phyloP scores from a whole-genome alignment of 2,113 vertebrate species.

The Diadophis punctatus region DNA sequence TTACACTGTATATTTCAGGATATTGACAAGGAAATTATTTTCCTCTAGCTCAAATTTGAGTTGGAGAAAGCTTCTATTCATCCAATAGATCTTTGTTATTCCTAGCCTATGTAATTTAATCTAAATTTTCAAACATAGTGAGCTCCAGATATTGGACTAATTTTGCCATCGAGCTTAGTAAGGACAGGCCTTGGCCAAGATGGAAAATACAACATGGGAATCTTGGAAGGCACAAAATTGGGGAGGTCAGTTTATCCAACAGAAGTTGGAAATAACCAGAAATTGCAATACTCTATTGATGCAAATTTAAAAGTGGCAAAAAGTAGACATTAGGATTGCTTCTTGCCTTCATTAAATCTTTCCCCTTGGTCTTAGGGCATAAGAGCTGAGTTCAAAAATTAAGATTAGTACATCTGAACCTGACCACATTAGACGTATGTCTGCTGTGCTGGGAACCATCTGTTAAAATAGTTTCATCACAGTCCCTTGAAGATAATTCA shows the following conservation, averaged over 20 bases:
- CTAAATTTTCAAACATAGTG: neutral
- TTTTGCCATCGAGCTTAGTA: neutral
- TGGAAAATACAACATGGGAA: neutral
- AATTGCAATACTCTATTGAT: neutral
- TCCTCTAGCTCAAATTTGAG: constrained; percentile 32
- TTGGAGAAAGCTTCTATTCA: constrained; percentile 23
- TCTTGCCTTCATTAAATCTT: neutral
- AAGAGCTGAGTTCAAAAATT: neutral
- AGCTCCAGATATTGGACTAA: neutral
- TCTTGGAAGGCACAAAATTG: neutral
- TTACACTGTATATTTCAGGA: constrained; percentile 3
- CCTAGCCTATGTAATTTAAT: neutral
- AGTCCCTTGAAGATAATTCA: constrained; percentile 24
- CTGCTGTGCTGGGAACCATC: neutral
- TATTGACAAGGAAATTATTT: constrained; percentile 37
- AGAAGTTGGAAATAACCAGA: constrained; percentile 12
- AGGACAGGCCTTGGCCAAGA: neutral
- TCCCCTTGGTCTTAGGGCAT: neutral
- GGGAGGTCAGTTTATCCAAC: neutral
- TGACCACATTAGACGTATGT: neutral
- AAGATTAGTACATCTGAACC: neutral
- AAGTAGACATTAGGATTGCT: neutral
- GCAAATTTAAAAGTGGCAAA: neutral
- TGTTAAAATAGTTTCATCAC: constrained; percentile 6
- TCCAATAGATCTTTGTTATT: constrained; percentile 31